phyloP scores from a whole-genome alignment of 2,888 invertebrate species.

The Odontothrips loti region DNA sequence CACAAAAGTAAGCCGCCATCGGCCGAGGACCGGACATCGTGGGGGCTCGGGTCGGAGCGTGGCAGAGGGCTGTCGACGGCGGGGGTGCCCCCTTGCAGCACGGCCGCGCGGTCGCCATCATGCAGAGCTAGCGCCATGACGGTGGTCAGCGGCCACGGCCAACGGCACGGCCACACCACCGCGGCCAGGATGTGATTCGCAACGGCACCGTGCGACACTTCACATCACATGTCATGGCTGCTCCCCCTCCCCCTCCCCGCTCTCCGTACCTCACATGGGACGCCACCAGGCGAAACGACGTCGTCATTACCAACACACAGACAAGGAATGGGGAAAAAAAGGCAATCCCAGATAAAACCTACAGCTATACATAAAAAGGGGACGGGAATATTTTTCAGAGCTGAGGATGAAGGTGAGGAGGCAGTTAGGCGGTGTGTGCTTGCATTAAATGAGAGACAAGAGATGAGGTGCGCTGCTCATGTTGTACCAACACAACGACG shows the following conservation, averaged over 20 bases:
- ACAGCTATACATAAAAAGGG: neutral
- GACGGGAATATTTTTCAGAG: neutral
- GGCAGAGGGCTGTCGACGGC: neutral
- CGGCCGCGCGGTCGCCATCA: neutral
- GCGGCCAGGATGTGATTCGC: slow-evolving; percentile 19
- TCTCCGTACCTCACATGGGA: neutral
- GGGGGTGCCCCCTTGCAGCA: neutral
- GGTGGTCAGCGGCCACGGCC: neutral
- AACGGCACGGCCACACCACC: neutral
- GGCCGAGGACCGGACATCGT: too few species aligned
- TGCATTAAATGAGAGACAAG: neutral
- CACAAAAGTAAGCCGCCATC: too few species aligned
- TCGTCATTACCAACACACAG: neutral
- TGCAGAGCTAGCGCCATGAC: neutral
- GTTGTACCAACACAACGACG: neutral
- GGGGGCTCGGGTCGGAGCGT: too few species aligned
- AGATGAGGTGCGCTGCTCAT: neutral
- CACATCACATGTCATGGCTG: slow-evolving; percentile 10
- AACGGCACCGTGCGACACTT: slow-evolving; percentile 14
- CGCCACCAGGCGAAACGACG: neutral
- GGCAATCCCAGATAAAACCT: neutral
- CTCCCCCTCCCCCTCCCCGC: neutral
- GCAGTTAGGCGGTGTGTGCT: neutral
- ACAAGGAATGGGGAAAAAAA: neutral
- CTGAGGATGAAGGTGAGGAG: neutral